A percentile compares a stretch with the other conserved stretches of the same genome.
Conservation (phyloP, 1,140 invertebrate genomes). For the Bombus breviceps region DNA sequence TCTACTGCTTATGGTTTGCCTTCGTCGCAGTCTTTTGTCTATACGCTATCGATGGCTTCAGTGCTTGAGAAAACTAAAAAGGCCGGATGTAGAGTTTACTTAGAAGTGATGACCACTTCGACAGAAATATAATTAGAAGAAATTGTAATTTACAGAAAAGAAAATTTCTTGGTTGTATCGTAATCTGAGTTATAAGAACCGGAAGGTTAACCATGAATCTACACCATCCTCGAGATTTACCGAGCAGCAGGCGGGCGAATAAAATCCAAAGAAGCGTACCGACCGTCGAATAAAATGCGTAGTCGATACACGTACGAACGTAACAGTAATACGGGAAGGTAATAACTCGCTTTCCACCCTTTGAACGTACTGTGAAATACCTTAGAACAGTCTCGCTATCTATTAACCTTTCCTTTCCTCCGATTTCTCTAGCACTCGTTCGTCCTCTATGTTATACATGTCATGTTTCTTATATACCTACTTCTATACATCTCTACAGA, state of each 20-base stretch:
- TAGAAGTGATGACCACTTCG: too few relatives aligned
- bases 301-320: slow-evolving; percentile 71
- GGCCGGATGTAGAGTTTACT: too few relatives aligned
- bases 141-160: background rate
- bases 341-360: slow-evolving; percentile 56
- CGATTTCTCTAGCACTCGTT: background rate
- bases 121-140: too few relatives aligned
- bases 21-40: too few relatives aligned
- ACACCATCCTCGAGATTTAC: background rate
- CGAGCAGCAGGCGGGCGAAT: slow-evolving; percentile 36
- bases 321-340: slow-evolving; percentile 65
- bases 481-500: background rate
- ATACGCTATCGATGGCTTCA: too few relatives aligned
- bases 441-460: background rate
- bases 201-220: background rate
- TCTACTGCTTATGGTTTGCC: too few relatives aligned
- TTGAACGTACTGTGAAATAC: slow-evolving; percentile 37
- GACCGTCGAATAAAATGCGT: slow-evolving; percentile 51
- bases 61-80: too few relatives aligned
- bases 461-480: background rate
- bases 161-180: background rate
- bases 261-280: slow-evolving; percentile 29
- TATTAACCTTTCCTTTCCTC: slow-evolving; percentile 40
- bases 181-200: background rate
- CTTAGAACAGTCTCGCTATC: background rate